A percentile compares a stretch with the other conserved stretches of the same genome.
phyloP scores from a whole-genome alignment of 2,888 invertebrate species.

The Cosmia trapezina region DNA sequence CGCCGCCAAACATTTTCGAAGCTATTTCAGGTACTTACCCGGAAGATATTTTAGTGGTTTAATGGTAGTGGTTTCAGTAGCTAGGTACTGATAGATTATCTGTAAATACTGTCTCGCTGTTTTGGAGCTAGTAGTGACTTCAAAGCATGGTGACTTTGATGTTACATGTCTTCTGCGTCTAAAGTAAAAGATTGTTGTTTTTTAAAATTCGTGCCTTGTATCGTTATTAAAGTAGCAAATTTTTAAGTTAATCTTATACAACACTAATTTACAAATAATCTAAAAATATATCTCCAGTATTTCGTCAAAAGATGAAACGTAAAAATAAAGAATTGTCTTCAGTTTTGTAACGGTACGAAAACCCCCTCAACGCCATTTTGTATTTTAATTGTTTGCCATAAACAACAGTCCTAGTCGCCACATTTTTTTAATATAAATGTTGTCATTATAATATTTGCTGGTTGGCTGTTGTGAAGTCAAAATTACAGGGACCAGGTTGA shows the following conservation, averaged over 20 bases:
- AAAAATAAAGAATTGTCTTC: conserved; percentile 23
- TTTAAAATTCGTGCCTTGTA: too few species aligned
- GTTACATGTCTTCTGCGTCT: too few species aligned
- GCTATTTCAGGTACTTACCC: conserved; percentile 57
- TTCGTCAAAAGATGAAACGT: background rate
- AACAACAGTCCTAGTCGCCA: conserved; percentile 39
- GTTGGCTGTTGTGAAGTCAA: conserved; percentile 19
- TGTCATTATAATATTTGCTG: conserved; percentile 51
- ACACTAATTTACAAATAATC: background rate
- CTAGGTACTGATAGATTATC: background rate
- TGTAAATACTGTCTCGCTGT: background rate
- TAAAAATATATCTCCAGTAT: background rate
- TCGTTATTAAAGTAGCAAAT: too few species aligned
- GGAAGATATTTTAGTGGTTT: conserved; percentile 35
- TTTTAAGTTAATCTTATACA: too few species aligned
- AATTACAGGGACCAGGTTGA: conserved; percentile 43
- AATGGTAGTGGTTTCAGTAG: background rate
- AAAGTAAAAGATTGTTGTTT: too few species aligned
- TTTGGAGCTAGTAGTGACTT: background rate
- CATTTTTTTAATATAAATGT: conserved; percentile 42
- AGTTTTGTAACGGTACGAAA: conserved; percentile 22
- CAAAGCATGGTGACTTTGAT: too few species aligned
- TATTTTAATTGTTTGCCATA: conserved; percentile 48
- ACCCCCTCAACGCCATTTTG: conserved; percentile 21
- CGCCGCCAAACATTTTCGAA: conserved; percentile 61